Percentiles rank a stretch among this genome's conserved stretches.
These are phyloP conservation scores for Phaethon lepturus DNA, from an alignment of 2,113 vertebrate genomes.

Conservation along the genomic window DNA sequence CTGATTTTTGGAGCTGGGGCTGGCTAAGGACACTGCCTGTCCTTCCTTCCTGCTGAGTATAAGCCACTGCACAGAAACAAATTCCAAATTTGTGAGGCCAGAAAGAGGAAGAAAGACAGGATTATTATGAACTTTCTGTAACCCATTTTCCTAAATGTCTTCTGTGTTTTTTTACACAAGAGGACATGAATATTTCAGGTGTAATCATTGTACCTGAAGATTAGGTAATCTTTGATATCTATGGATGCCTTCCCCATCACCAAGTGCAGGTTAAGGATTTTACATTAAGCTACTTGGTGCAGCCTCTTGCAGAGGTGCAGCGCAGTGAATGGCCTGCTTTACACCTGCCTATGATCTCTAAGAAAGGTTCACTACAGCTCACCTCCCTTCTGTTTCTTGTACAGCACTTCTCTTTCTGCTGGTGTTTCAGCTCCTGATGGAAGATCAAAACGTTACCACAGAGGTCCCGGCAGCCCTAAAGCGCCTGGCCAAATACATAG, in stretches of 20 bases:
- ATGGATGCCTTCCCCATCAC: neutral
- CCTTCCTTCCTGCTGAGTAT: neutral
- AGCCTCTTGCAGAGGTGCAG: neutral
- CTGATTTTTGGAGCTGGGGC: neutral
- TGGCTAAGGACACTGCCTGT: neutral
- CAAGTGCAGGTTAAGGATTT: neutral
- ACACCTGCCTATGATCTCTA: neutral
- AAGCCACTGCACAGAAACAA: neutral
- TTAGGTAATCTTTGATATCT: neutral
- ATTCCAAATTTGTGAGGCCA: neutral
- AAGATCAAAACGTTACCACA: neutral
- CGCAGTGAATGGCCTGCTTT: neutral
- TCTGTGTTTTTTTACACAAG: neutral
- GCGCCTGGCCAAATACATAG: conserved; percentile 62
- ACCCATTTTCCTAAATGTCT: neutral
- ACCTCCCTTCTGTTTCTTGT: neutral
- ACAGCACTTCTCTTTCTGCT: neutral
- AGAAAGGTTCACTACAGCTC: neutral
- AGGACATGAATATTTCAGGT: neutral
- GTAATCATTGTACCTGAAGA: neutral
- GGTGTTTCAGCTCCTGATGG: neutral
- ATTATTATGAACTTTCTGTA: neutral
- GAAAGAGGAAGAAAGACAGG: neutral
- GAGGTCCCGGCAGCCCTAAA: conserved; percentile 60
- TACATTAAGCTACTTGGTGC: neutral